Evolutionary conservation across 1,140 invertebrate species (phyloP), one percentile per base, ranked within the genome.

Genomic region (Drepana arcuata): DNA sequence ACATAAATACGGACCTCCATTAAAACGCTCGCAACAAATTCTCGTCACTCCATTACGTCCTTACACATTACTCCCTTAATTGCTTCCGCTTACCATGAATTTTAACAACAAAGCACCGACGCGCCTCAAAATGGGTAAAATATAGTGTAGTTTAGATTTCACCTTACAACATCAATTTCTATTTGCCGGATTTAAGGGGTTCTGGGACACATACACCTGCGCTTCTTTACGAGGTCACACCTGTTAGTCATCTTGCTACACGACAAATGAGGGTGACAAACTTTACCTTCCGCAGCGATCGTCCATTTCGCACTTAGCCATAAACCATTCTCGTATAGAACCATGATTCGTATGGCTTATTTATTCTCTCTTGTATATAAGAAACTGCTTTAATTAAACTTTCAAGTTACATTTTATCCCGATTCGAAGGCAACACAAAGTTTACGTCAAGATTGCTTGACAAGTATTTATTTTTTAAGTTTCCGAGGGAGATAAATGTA

Each of bases 31-130:
- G 47, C 61, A 67, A 65, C 65, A 69, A 74, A 69, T 80, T 77
- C 62, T 55, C 66, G 61, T 74, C 70, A 74, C 61, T 74, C 70
- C 59, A 73, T 79, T 70, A 74, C 56, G 56, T 66, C 58, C 65
- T 71, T 74, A 74, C 59, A 75, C 62, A 66, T 79, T 75, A 68
- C 61, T 57, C 50, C 40, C 59, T 56, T 75, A 75, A 75, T 80
- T 77, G 66, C 63, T 69, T 71, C 68, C 67, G 58, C 61, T 80
- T 70, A 71, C 56, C 60, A 62, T 66, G 64, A 71, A 72, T 75
- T 74, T 74, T 61, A 69, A 65, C 58, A 66, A 68, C 66, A 80
- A 73, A 69, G 57, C 59, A 63, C 41, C 42, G 48, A 59, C 43
- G 54, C 54, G 34, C 56, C 60, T 44, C 60, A 59, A 69, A 77